phyloP scores from a whole-genome alignment of 2,797 vertebrate genomes.

The Danio aesculapii region DNA sequence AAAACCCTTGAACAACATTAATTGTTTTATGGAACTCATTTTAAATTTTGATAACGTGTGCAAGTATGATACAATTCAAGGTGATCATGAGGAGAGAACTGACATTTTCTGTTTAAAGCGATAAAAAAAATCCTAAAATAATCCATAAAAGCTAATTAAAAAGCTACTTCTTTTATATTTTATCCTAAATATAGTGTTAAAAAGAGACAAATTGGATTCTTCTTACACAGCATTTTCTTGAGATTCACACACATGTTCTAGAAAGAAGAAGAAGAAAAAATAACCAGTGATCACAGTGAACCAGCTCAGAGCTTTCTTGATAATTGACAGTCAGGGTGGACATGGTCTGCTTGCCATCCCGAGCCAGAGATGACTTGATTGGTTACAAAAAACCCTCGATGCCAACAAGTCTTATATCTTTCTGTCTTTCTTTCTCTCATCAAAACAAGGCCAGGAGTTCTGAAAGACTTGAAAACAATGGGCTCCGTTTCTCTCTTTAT shows the following conservation, averaged over 20 bases:
- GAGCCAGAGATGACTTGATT: slow-evolving; percentile 22
- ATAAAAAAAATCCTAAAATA: neutral
- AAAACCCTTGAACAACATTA: no score
- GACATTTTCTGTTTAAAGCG: no score
- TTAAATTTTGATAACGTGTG: no score
- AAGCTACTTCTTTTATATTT: neutral
- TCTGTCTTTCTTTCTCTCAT: slow-evolving; percentile 12
- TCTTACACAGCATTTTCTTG: neutral
- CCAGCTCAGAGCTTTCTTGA: slow-evolving; percentile 34
- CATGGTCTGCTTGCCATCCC: slow-evolving; percentile 34
- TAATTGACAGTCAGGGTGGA: slow-evolving; percentile 51
- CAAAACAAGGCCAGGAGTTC: slow-evolving; percentile 87
- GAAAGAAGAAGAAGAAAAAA: slow-evolving; percentile 7
- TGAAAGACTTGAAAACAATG: slow-evolving; percentile 98
- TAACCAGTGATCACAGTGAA: slow-evolving; percentile 32
- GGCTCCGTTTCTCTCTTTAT: slow-evolving; percentile 96
- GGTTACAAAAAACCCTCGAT: slow-evolving; percentile 9
- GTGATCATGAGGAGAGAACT: no score
- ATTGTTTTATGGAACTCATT: no score
- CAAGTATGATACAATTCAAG: no score
- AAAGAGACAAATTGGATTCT: neutral
- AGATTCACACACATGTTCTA: slow-evolving; percentile 2
- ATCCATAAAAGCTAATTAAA: neutral
- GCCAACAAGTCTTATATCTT: slow-evolving; percentile 14
- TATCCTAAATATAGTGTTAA: neutral